phyloP scores from a whole-genome alignment of 2,797 vertebrate genomes.

The Pteropus rufus region DNA sequence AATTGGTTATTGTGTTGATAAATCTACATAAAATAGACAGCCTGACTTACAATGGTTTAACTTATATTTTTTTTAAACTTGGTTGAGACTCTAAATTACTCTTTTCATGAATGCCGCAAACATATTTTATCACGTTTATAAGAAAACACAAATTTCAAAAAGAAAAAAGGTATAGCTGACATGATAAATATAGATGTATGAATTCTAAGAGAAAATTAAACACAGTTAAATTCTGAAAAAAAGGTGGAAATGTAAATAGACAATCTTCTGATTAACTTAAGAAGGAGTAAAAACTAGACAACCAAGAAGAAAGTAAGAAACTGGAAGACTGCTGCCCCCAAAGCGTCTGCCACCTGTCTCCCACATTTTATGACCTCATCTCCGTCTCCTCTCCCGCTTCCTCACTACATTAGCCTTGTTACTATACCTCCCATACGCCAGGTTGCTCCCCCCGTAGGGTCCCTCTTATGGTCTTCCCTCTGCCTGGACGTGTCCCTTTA shows the following conservation, averaged over 20 bases:
- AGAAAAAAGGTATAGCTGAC: no score
- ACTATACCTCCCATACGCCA: neutral
- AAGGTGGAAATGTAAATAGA: neutral
- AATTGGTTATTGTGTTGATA: neutral
- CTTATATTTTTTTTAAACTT: neutral
- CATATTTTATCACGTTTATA: neutral
- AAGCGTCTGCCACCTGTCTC: neutral
- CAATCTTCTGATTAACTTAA: neutral
- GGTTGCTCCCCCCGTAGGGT: neutral
- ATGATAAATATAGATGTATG: neutral
- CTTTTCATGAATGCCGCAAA: neutral
- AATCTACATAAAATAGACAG: neutral
- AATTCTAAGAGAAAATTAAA: neutral
- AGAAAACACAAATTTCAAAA: neutral
- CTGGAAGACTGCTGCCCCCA: neutral
- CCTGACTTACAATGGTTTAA: neutral
- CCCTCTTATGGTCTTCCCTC: neutral
- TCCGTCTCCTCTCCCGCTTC: neutral
- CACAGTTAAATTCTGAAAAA: neutral
- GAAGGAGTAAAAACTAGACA: neutral
- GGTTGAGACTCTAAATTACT: neutral
- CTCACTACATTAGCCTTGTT: neutral
- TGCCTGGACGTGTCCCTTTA: neutral
- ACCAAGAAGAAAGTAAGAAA: neutral
- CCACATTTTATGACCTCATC: neutral